phyloP scores from a whole-genome alignment of 2,797 vertebrate genomes.

The Lophotriccus pileatus region DNA sequence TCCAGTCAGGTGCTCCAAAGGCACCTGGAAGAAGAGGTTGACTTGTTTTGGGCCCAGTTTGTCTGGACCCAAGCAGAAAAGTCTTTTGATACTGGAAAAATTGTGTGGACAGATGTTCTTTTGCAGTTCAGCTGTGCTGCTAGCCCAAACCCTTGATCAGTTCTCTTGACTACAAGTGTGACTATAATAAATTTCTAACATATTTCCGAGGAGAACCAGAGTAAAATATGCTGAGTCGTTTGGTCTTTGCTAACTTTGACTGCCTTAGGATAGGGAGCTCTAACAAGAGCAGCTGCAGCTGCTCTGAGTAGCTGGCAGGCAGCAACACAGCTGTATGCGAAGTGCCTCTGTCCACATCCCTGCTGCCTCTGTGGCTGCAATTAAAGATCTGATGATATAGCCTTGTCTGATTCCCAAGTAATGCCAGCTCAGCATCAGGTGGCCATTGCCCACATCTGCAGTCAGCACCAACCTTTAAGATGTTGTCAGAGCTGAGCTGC shows the following conservation, averaged over 20 bases:
- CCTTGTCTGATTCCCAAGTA: background rate
- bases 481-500: background rate
- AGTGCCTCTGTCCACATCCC: constrained; percentile 2
- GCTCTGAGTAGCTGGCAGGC: background rate
- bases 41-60: background rate
- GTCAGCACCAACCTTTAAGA: background rate
- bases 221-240: background rate
- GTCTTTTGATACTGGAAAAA: background rate
- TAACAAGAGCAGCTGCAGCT: constrained; percentile 45
- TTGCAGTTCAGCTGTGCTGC: background rate
- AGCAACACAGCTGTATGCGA: constrained; percentile 43
- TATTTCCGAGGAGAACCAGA: background rate
- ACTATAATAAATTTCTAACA: background rate
- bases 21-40: background rate
- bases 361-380: background rate
- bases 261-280: background rate
- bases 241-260: constrained; percentile 51
- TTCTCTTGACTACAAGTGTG: background rate
- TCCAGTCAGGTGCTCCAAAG: background rate
- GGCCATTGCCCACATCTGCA: background rate
- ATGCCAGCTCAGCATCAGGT: constrained; percentile 49
- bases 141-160: background rate
- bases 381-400: constrained; percentile 11
- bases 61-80: background rate
- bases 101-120: background rate